Percentiles rank a stretch among this genome's conserved stretches.
Evolutionary conservation across 2,888 invertebrate species (phyloP).

Genomic region (Zootermopsis nevadensis): DNA sequence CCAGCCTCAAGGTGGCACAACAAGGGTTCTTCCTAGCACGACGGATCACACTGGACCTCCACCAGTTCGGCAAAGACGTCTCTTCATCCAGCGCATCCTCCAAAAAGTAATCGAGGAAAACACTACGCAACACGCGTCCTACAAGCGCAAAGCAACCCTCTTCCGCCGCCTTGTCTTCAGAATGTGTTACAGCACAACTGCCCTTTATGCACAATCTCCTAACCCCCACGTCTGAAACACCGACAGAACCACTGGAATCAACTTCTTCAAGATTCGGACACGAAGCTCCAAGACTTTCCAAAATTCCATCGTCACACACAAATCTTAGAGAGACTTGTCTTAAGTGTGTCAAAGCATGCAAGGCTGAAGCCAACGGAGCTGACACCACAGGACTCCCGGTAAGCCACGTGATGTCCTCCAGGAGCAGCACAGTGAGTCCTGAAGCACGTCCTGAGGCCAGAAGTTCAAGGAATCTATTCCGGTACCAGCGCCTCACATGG

Average conservation of each 20-base stretch:
- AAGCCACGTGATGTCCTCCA: conserved; percentile 53
- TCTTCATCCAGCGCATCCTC: conserved; percentile 49
- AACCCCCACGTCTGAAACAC: conserved; percentile 52
- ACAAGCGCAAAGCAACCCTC: conserved; percentile 16
- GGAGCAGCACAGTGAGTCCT: conserved; percentile 49
- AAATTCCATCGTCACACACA: conserved; percentile 52
- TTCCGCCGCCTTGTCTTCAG: not conserved
- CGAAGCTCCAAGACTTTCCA: conserved; percentile 49
- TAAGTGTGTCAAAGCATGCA: conserved; percentile 48
- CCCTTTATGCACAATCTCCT: conserved; percentile 49
- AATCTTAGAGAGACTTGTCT: conserved; percentile 51
- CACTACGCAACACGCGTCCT: conserved; percentile 32
- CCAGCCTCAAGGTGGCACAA: conserved; percentile 47
- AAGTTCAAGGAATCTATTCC: conserved; percentile 48
- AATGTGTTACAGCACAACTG: not conserved
- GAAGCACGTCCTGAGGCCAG: conserved; percentile 49
- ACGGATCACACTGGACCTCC: conserved; percentile 50
- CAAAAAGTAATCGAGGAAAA: conserved; percentile 48
- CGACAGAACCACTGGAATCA: conserved; percentile 51
- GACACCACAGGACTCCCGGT: conserved; percentile 47
- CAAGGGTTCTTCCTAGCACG: conserved; percentile 52
- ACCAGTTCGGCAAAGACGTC: conserved; percentile 49
- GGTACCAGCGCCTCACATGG: conserved; percentile 52
- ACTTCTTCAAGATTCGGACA: conserved; percentile 51
- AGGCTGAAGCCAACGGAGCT: conserved; percentile 46